phyloP scores from a whole-genome alignment of 2,888 invertebrate genomes.

The Oscheius sp. region DNA sequence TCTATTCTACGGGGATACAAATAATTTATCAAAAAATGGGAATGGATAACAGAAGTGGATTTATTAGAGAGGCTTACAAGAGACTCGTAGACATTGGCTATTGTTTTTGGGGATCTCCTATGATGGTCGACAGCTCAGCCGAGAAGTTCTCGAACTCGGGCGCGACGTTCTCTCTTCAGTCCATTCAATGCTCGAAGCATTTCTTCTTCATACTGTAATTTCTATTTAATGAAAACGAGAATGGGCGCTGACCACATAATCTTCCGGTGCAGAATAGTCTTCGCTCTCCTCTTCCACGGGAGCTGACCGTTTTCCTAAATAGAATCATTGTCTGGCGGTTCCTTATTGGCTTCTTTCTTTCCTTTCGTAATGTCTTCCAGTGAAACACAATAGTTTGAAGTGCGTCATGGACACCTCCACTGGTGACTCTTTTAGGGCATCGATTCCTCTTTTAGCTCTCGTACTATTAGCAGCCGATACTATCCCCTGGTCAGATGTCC shows the following conservation, averaged over 20 bases:
- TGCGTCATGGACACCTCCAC: slow-evolving; percentile 22
- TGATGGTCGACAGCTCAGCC: not conserved
- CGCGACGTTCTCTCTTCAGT: slow-evolving; percentile 33
- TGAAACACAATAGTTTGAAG: slow-evolving; percentile 12
- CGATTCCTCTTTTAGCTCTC: not conserved
- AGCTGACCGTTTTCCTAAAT: slow-evolving; percentile 31
- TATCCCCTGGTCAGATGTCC: not conserved
- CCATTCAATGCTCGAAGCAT: slow-evolving; percentile 15
- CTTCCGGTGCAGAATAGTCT: not conserved
- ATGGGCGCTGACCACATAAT: slow-evolving; percentile 3
- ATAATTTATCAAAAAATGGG: too few species aligned
- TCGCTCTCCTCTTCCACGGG: not conserved
- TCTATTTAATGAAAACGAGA: not conserved
- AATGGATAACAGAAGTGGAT: slow-evolving; percentile 1
- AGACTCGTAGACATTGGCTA: slow-evolving; percentile 13
- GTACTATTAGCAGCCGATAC: not conserved
- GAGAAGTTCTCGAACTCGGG: slow-evolving; percentile 32
- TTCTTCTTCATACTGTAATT: slow-evolving; percentile 24
- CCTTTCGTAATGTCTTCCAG: not conserved
- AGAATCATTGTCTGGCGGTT: not conserved
- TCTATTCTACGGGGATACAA: not conserved
- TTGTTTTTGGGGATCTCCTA: not conserved
- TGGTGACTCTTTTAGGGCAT: not conserved
- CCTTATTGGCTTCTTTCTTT: not conserved
- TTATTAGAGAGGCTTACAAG: slow-evolving; percentile 2